These are phyloP conservation scores for Pagrus major DNA, from an alignment of 2,113 vertebrate genomes.

Conservation along the genomic window DNA sequence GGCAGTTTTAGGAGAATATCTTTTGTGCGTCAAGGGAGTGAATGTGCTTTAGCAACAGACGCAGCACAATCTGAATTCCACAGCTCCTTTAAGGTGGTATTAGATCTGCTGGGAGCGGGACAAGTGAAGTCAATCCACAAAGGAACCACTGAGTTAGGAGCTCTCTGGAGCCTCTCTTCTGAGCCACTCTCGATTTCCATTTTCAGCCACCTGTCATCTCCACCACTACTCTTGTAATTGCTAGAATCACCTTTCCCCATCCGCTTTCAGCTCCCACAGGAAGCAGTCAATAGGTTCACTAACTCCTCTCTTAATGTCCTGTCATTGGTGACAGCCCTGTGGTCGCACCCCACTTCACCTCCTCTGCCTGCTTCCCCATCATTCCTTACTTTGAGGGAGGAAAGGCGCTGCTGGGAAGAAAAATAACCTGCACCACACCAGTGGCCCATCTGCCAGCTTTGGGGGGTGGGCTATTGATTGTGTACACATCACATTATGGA, in stretches of 20 bases:
- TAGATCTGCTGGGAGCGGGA: conserved; percentile 24
- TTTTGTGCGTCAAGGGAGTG: background rate
- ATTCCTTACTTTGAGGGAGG: conserved; percentile 6
- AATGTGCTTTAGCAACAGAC: conserved; percentile 14
- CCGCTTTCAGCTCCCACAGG: conserved; percentile 34
- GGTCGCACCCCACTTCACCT: conserved; percentile 9
- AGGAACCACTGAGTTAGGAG: conserved; percentile 43
- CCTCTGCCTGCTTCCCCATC: conserved; percentile 11
- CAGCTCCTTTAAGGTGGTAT: conserved; percentile 17
- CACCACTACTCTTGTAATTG: conserved; percentile 41
- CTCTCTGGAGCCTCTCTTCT: conserved; percentile 32
- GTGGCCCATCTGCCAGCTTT: conserved; percentile 38
- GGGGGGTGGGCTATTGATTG: conserved; percentile 66
- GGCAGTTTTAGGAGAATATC: conserved; percentile 25
- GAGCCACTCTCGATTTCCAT: conserved; percentile 40
- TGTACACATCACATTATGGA: conserved; percentile 66
- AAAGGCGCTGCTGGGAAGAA: conserved; percentile 30
- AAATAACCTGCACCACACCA: conserved; percentile 38
- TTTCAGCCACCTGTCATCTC: conserved; percentile 48
- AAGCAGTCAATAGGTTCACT: conserved; percentile 34
- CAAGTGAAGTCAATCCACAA: conserved; percentile 32
- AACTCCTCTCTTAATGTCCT: conserved; percentile 58
- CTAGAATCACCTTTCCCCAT: conserved; percentile 23
- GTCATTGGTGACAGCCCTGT: conserved; percentile 47
- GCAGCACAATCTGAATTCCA: conserved; percentile 2